Base-by-base conservation (phyloP, 2,888 invertebrate genomes). In the Hirtodrosophila alboralis region DNA sequence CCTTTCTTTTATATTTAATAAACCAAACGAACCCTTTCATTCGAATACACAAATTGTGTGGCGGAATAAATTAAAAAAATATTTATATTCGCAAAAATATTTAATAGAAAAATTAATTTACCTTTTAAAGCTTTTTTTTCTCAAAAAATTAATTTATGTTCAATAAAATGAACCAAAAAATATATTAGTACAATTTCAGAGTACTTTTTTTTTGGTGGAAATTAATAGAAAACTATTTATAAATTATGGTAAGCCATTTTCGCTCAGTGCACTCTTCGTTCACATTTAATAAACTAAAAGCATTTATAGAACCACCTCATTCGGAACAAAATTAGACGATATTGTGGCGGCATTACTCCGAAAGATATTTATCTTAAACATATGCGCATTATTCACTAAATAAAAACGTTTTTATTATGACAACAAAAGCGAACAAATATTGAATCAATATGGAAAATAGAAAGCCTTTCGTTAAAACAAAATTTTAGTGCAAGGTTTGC, bases 351-450 rank as follows among this genome's bases (percentile, higher is more conserved):
- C 51, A 14, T 37, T 14, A 65, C 51, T 58, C 53, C 51, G 43
- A 61, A n/a, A 75, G 87, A 86, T 86, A 81, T 86, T 75, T 81
- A 84, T 84, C 86, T 71, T 69, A 77, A 86, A 65, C 70, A 69
- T 70, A 62, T 70, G 72, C 70, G 58, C 68, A 80, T 84, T 77
- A 84, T 53, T 34, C 48, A 44, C 38, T 57, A 58, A 70, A 74
- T 68, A 56, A 49, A 63, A 66, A 41, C 68, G 51, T 59, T 84
- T 72, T 52, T 65, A 64, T 74, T 84, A 66, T 40, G 60, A 52
- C 71, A 65, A 65, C 63, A 64, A 66, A n/a, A 45, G 59, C 38
- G 5, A 31, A 41, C 43, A 40, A 52, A 56, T 63, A 63, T 34
- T 26, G 38, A 54, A 21, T 62, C 36, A 58, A 58, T 59, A 54